Evolutionary conservation across 2,113 vertebrate species (phyloP).

Genomic region (Parus major): DNA sequence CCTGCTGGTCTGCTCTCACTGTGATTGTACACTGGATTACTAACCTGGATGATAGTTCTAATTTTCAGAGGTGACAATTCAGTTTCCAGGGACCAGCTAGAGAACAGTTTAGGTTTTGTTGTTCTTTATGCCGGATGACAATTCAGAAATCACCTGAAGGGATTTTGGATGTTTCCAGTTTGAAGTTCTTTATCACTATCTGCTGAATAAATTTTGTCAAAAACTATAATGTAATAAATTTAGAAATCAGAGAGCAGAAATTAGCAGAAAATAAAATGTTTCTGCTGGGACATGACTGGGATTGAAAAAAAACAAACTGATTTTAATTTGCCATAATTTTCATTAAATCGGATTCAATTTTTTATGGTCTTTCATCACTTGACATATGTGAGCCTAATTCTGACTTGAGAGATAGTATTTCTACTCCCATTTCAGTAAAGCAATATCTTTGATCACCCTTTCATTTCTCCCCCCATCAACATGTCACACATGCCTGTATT

Average conservation of each 20-base stretch:
- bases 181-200: background rate
- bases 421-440: constrained; percentile 21
- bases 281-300: background rate
- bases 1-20: background rate
- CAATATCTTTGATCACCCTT: constrained; percentile 39
- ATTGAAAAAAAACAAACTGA: background rate
- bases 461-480: background rate
- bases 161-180: background rate
- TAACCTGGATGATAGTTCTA: background rate
- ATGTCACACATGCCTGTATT: background rate
- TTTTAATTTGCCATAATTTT: background rate
- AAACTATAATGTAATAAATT: background rate
- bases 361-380: constrained; percentile 29
- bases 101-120: background rate
- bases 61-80: background rate
- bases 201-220: background rate
- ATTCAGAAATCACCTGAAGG: background rate
- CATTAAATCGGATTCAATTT: constrained; percentile 4
- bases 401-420: constrained; percentile 45
- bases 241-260: background rate
- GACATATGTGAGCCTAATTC: constrained; percentile 38
- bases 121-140: background rate
- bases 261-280: background rate
- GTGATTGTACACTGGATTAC: background rate
- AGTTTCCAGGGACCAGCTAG: background rate